phyloP scores from a whole-genome alignment of 2,888 invertebrate species.

The Xiphydria camelus region DNA sequence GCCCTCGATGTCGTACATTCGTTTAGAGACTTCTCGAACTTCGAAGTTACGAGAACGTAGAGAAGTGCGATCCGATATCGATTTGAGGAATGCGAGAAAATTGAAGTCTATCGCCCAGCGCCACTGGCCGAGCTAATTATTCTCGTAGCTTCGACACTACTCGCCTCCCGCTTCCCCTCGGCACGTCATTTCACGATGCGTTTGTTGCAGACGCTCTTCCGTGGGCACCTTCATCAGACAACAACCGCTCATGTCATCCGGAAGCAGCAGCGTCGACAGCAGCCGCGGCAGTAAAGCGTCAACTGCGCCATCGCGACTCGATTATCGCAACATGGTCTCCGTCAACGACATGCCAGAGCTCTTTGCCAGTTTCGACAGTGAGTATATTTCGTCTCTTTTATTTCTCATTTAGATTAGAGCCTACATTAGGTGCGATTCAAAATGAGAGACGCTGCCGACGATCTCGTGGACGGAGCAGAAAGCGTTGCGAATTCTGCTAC shows the following conservation, averaged over 20 bases:
- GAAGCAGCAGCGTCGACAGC: constrained; percentile 64
- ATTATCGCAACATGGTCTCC: constrained; percentile 91
- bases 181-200: too few relatives aligned
- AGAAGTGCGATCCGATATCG: too few relatives aligned
- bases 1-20: too few relatives aligned
- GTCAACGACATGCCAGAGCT: constrained; percentile 94
- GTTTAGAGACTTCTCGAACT: background rate
- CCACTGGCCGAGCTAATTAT: too few relatives aligned
- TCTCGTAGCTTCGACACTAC: too few relatives aligned
- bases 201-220: constrained; percentile 76
- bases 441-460: too few relatives aligned
- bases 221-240: constrained; percentile 84
- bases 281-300: constrained; percentile 64
- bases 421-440: too few relatives aligned
- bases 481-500: too few relatives aligned
- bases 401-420: background rate
- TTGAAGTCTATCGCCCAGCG: too few relatives aligned
- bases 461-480: too few relatives aligned
- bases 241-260: constrained; percentile 59
- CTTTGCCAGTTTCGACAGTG: constrained; percentile 92
- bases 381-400: constrained; percentile 57
- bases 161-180: too few relatives aligned
- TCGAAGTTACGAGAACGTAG: background rate
- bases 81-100: too few relatives aligned
- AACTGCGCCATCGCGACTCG: constrained; percentile 73